These are phyloP conservation scores for Coenonympha arcania DNA, from an alignment of 2,888 invertebrate species.

Conservation along the genomic window DNA sequence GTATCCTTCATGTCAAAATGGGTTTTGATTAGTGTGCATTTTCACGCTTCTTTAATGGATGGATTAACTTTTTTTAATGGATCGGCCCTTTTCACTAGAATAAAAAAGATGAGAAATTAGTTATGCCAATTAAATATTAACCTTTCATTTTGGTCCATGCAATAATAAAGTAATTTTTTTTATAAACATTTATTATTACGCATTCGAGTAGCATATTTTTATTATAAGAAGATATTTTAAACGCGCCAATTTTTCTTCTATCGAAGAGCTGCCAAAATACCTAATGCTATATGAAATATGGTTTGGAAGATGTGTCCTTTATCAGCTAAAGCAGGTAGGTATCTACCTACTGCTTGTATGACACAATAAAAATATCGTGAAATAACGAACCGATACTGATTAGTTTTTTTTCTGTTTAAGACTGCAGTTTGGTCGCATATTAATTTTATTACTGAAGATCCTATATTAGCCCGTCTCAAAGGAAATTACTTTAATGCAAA, in stretches of 20 bases:
- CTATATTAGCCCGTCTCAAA: background rate
- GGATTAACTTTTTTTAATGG: background rate
- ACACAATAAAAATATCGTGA: too few species aligned
- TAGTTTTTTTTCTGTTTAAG: background rate
- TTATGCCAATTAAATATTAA: background rate
- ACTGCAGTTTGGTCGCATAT: background rate
- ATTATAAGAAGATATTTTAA: too few species aligned
- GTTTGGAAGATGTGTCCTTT: too few species aligned
- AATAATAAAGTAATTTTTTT: too few species aligned
- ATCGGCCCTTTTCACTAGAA: background rate
- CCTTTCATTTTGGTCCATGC: background rate
- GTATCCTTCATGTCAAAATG: background rate
- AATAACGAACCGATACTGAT: background rate
- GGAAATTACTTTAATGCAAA: background rate
- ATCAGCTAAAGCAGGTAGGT: too few species aligned
- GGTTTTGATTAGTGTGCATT: background rate
- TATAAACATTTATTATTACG: too few species aligned
- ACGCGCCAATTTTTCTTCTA: too few species aligned
- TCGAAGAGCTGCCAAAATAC: too few species aligned
- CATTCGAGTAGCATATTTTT: too few species aligned
- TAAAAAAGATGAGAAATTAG: background rate
- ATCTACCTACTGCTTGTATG: too few species aligned
- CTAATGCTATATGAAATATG: too few species aligned
- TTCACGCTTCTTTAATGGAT: constrained; percentile 3
- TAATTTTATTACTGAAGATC: background rate